These are phyloP conservation scores for Loriculus beryllinus DNA, from an alignment of 2,797 vertebrate genomes.

Conservation along the genomic window DNA sequence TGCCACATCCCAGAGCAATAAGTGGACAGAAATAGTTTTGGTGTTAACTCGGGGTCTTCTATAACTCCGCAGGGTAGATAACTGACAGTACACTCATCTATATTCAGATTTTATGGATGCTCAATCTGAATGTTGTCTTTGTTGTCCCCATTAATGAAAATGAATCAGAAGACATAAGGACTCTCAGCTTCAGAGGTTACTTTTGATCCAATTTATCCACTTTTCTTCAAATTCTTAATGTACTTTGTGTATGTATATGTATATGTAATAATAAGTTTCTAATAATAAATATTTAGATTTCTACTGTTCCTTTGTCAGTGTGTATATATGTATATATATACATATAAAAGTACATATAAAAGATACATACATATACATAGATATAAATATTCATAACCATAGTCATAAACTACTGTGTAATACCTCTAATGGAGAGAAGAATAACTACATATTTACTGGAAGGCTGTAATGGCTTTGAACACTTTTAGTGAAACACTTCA, in stretches of 20 bases:
- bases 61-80: background rate
- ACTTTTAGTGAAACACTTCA: slow-evolving; percentile 63
- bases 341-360: background rate
- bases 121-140: background rate
- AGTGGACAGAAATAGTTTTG: background rate
- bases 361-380: background rate
- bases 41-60: background rate
- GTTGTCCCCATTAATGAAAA: background rate
- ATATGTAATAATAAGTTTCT: background rate
- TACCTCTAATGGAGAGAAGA: slow-evolving; percentile 41
- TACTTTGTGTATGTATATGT: background rate
- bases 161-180: background rate
- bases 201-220: background rate
- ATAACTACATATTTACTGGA: slow-evolving; percentile 68
- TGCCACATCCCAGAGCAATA: background rate
- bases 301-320: background rate
- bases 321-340: background rate
- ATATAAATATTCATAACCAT: background rate
- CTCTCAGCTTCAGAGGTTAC: background rate
- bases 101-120: background rate
- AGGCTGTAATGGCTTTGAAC: slow-evolving; percentile 59
- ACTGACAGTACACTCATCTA: background rate
- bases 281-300: background rate
- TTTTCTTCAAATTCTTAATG: background rate
- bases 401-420: background rate